These are phyloP conservation scores for Coenobita brevimanus DNA, from an alignment of 1,140 invertebrate genomes.

Conservation along the genomic window DNA sequence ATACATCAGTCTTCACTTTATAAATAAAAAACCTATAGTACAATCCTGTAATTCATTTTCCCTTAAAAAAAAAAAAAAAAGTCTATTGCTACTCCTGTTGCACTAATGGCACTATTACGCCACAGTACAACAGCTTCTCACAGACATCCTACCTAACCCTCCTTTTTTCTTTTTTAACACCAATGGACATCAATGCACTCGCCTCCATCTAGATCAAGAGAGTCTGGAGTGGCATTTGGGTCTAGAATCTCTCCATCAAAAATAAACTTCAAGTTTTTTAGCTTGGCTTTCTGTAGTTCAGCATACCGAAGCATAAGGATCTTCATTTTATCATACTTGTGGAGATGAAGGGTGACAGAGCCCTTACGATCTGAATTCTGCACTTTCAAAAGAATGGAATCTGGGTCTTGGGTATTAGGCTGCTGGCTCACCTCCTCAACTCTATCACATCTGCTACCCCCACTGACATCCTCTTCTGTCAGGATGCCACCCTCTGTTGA, in stretches of 20 bases:
- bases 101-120: too few relatives aligned
- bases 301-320: slow-evolving; percentile 71
- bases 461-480: slow-evolving; percentile 24
- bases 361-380: slow-evolving; percentile 62
- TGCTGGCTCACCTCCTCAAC: background rate
- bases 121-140: too few relatives aligned
- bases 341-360: slow-evolving; percentile 41
- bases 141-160: too few relatives aligned
- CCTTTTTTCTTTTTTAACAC: too few relatives aligned
- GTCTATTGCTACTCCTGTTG: too few relatives aligned
- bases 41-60: too few relatives aligned
- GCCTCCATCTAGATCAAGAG: slow-evolving; percentile 72
- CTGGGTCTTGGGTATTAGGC: background rate
- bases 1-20: too few relatives aligned
- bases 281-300: slow-evolving; percentile 44
- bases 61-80: too few relatives aligned
- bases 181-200: slow-evolving; percentile 71
- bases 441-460: background rate
- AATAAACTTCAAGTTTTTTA: slow-evolving; percentile 70
- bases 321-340: slow-evolving; percentile 65
- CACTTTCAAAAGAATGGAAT: slow-evolving; percentile 68
- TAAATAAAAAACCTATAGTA: too few relatives aligned
- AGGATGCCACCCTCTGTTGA: too few relatives aligned
- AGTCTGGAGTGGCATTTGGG: slow-evolving; percentile 68
- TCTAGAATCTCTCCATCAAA: slow-evolving; percentile 72